Base-by-base conservation (phyloP, 2,797 vertebrate genomes). In the Xerus rutilus region DNA sequence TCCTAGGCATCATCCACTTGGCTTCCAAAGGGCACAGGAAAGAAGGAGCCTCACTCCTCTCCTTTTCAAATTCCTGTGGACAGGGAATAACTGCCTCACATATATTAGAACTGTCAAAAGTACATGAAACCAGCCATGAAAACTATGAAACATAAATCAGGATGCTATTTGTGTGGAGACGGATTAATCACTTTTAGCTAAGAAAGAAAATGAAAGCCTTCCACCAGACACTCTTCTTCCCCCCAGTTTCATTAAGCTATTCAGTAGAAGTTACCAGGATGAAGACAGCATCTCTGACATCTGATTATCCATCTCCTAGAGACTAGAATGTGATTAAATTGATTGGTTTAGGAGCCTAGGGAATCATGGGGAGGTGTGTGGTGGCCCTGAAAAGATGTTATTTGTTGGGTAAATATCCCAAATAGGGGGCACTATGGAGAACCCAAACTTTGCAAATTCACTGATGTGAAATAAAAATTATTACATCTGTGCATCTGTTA, bases 171-270 rank as follows among this genome's bases (percentile, higher is more conserved):
- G 45, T 82, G 73, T 85, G 25, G 49, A 93, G 87, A 78, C 30
- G 54, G 30, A 96, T 81, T 94, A 92, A 72, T 57, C 91, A 70
- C 43, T 93, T 97, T 93, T 87, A 94, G 47, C 86, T 57, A 88
- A 10, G 3, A 82, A 83, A 81, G 62, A 81, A 88, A 89, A 96
- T 72, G 87, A 85, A 94, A 94, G 84, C 11, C 45, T 70, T 87
- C 39, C 45, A 11, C 74, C 59, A 23, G 23, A 69, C 52, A 57
- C 14, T 72, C 28, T 28, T 67, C 30, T 84, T 45, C 54, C 23
- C 21, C 23, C 12, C 12, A 86, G 88, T 96, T 96, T 54, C 96
- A 94, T 95, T 91, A 74, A 89, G 77, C 67, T 73, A n/a, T 45
- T n/a, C 32, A 79, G 20, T 23, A n/a, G 89, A 92, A 81, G 85